Conservation (phyloP, 1,140 invertebrate species). For the Maconellicoccus hirsutus region DNA sequence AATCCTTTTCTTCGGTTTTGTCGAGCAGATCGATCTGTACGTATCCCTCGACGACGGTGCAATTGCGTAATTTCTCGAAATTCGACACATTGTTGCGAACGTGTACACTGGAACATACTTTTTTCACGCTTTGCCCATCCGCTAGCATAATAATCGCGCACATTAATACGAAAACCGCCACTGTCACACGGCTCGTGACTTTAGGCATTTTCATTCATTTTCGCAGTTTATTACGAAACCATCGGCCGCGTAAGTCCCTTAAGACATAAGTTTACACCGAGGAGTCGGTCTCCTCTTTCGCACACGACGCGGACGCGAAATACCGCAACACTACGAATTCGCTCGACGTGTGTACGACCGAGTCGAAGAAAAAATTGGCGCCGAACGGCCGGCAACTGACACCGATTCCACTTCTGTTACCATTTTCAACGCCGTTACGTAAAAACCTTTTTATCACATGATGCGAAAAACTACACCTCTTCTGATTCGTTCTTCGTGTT, state of each 20-base stretch:
- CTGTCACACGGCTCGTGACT: background rate
- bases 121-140: background rate
- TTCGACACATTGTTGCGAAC: slow-evolving; percentile 58
- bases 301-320: background rate
- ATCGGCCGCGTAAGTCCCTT: too few species aligned
- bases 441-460: background rate
- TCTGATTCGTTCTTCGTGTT: too few species aligned
- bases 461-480: background rate
- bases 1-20: slow-evolving; percentile 20
- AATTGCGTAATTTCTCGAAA: slow-evolving; percentile 57
- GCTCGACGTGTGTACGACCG: background rate
- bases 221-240: background rate
- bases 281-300: too few species aligned
- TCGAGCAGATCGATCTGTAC: slow-evolving; percentile 62
- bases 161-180: background rate
- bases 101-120: slow-evolving; percentile 61
- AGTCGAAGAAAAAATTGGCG: background rate
- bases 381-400: background rate
- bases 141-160: slow-evolving; percentile 12
- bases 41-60: slow-evolving; percentile 72
- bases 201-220: slow-evolving; percentile 10
- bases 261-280: too few species aligned
- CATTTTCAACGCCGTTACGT: background rate
- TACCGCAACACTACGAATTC: too few species aligned
- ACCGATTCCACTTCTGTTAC: background rate